phyloP scores from a whole-genome alignment of 2,888 invertebrate genomes.

The Drosophila birchii region DNA sequence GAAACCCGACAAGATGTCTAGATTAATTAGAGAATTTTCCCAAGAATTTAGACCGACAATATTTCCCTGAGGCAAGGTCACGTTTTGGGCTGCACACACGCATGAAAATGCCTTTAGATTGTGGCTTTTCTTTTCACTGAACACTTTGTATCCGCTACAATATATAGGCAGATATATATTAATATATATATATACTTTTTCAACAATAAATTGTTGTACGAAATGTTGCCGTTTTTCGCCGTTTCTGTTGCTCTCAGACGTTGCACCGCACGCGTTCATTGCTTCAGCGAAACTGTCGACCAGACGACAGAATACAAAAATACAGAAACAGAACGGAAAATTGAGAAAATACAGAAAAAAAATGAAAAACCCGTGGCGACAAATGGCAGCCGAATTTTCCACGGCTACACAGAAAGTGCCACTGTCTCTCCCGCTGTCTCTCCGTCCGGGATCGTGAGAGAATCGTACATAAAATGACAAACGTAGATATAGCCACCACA shows the following conservation, averaged over 20 bases:
- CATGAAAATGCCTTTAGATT: conserved; percentile 34
- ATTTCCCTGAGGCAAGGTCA: conserved; percentile 61
- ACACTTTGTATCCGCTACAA: conserved; percentile 14
- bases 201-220: conserved; percentile 63
- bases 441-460: conserved; percentile 47
- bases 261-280: conserved; percentile 77
- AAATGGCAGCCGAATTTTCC: conserved; percentile 63
- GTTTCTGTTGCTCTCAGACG: conserved; percentile 40
- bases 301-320: conserved; percentile 43
- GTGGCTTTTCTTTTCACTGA: conserved; percentile 21
- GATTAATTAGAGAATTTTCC: conserved; percentile 30
- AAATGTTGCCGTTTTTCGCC: conserved; percentile 64
- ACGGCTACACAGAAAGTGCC: conserved; percentile 40
- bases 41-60: conserved; percentile 18
- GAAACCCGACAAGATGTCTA: conserved; percentile 14
- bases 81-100: conserved; percentile 43
- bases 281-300: conserved; percentile 69
- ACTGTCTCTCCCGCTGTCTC: conserved; percentile 13
- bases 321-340: conserved; percentile 33
- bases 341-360: conserved; percentile 27
- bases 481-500: conserved; percentile 23
- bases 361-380: conserved; percentile 44
- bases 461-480: conserved; percentile 19
- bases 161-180: conserved; percentile 20
- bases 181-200: conserved; percentile 49